Percentiles rank a stretch among this genome's conserved stretches.
Evolutionary conservation across 2,888 invertebrate species (phyloP).

Genomic region (Syrista parreyssii): DNA sequence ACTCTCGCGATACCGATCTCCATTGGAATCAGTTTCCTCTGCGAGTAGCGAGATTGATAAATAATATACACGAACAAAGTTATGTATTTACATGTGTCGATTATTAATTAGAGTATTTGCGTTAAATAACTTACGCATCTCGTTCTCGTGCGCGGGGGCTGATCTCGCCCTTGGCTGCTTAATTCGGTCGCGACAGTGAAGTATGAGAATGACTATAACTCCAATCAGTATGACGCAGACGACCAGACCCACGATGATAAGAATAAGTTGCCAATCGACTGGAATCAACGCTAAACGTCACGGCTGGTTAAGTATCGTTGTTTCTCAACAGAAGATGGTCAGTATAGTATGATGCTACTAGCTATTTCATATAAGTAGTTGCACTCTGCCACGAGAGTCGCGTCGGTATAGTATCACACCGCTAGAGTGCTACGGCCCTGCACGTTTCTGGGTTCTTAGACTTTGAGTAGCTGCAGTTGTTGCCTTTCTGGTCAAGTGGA

Average conservation of each 20-base stretch:
- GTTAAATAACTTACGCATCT: constrained; percentile 60
- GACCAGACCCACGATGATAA: constrained; percentile 87
- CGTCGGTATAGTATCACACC: neutral
- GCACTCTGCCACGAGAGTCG: neutral
- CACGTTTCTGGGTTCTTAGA: no score
- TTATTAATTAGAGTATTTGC: neutral
- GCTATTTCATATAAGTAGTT: neutral
- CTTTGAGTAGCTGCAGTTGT: no score
- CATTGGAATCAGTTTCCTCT: constrained; percentile 66
- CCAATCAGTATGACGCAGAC: constrained; percentile 89
- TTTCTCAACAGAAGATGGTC: neutral
- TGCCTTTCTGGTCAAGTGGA: no score
- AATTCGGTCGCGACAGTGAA: constrained; percentile 75
- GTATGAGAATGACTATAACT: constrained; percentile 84
- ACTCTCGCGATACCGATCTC: constrained; percentile 73
- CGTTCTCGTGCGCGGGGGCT: constrained; percentile 60
- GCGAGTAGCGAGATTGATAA: constrained; percentile 26
- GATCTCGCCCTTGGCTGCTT: constrained; percentile 61
- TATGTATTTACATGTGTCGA: neutral
- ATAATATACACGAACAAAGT: neutral
- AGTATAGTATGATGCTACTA: neutral
- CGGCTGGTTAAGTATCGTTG: constrained; percentile 53
- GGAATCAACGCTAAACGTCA: constrained; percentile 65
- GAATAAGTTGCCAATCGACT: constrained; percentile 65
- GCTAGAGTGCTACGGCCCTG: no score